Evolutionary conservation across 64 coral and sea anemone species (phyloP).

Genomic region (Orbicella faveolata): DNA sequence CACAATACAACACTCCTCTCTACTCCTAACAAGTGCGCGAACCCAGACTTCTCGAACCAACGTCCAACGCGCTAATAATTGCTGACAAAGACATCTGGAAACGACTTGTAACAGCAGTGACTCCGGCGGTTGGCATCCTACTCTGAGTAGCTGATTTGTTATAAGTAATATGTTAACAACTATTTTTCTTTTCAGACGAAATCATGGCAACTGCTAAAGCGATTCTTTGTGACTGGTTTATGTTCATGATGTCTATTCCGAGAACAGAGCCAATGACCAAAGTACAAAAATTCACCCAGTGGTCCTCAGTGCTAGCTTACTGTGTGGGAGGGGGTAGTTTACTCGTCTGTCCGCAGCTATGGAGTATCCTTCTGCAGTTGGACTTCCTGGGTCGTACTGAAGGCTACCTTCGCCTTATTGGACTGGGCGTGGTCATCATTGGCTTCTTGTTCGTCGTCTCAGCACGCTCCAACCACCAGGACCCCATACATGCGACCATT

Average conservation of each 20-base stretch:
- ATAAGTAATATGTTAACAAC: too few species aligned
- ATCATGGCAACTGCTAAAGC: neutral
- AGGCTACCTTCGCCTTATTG: slow-evolving; percentile 38
- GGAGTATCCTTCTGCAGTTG: slow-evolving; percentile 21
- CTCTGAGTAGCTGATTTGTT: too few species aligned
- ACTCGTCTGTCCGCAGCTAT: slow-evolving; percentile 33
- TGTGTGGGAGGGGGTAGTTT: slow-evolving; percentile 31
- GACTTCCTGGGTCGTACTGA: slow-evolving; percentile 28
- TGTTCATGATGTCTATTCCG: slow-evolving; percentile 36
- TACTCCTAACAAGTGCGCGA: too few species aligned
- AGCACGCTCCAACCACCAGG: slow-evolving; percentile 23
- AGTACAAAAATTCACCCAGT: slow-evolving; percentile 16
- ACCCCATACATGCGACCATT: slow-evolving; percentile 29
- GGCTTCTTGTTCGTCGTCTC: slow-evolving; percentile 44
- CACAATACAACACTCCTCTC: too few species aligned
- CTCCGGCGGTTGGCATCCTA: too few species aligned
- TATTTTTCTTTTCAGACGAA: neutral
- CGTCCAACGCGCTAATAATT: too few species aligned
- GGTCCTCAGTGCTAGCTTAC: slow-evolving; percentile 22
- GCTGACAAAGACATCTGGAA: too few species aligned
- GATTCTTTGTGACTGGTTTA: slow-evolving; percentile 19
- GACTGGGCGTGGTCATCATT: slow-evolving; percentile 42
- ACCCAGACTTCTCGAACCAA: too few species aligned
- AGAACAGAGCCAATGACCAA: slow-evolving; percentile 14
- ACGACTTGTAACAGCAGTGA: too few species aligned